These are phyloP conservation scores for Cyclura pinguis DNA, from an alignment of 2,797 vertebrate species.

Conservation along the genomic window DNA sequence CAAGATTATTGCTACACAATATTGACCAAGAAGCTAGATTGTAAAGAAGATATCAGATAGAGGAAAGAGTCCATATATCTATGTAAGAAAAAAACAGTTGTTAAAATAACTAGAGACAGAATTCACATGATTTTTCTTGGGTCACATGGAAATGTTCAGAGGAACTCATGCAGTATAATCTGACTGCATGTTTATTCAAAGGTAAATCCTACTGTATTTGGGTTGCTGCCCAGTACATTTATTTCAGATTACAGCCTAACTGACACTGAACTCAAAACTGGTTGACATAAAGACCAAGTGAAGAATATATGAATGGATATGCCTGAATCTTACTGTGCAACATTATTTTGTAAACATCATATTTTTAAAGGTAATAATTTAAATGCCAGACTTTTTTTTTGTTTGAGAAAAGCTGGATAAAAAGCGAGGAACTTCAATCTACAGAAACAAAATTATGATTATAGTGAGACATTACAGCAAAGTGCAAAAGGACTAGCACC, in stretches of 20 bases:
- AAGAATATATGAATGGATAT: not conserved
- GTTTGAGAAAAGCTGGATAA: not conserved
- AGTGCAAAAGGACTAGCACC: conserved; percentile 36
- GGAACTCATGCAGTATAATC: not conserved
- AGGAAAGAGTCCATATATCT: not conserved
- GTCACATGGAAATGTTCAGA: not conserved
- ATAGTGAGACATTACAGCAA: conserved; percentile 19
- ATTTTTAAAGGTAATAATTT: not conserved
- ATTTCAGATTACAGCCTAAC: not conserved
- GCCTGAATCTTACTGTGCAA: not conserved
- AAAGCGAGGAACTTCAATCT: not conserved
- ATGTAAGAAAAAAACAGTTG: not conserved
- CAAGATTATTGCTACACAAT: conserved; percentile 18
- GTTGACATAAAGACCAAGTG: not conserved
- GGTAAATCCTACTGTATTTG: conserved; percentile 6
- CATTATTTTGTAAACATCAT: conserved; percentile 2
- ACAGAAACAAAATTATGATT: not conserved
- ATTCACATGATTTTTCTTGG: conserved; percentile 16
- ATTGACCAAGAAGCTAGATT: not conserved
- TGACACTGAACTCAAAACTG: not conserved
- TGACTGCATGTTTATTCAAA: conserved; percentile 23
- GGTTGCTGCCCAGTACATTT: not conserved
- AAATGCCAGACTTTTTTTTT: not conserved
- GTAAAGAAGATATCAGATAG: not conserved
- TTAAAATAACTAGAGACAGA: not conserved